Percentiles rank a stretch among this genome's conserved stretches.
phyloP scores from a whole-genome alignment of 2,797 vertebrate species.

The Odontamblyopus lacepedii region DNA sequence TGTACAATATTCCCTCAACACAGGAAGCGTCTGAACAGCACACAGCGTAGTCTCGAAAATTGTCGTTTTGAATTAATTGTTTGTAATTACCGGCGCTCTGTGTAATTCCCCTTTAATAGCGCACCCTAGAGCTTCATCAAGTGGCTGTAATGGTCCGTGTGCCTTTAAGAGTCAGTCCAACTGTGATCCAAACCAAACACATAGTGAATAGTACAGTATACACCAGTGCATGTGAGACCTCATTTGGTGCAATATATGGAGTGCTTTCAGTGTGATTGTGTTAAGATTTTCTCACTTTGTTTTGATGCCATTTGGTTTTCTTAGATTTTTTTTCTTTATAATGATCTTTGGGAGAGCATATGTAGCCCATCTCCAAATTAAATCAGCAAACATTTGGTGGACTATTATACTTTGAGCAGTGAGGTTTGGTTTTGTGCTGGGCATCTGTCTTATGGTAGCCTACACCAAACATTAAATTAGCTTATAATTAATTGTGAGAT shows the following conservation, averaged over 20 bases:
- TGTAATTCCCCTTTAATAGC: constrained; percentile 37
- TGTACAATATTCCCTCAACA: background rate
- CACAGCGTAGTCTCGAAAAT: constrained; percentile 14
- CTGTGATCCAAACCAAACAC: constrained; percentile 47
- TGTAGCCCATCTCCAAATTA: constrained; percentile 30
- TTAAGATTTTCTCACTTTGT: constrained; percentile 26
- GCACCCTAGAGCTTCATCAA: constrained; percentile 17
- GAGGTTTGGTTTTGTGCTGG: constrained; percentile 15
- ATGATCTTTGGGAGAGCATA: constrained; percentile 29
- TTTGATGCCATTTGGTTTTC: constrained; percentile 29
- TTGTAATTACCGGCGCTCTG: constrained; percentile 25
- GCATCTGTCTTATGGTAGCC: constrained; percentile 23
- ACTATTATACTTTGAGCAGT: constrained; percentile 22
- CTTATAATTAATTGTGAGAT: no score
- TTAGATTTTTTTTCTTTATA: constrained; percentile 25
- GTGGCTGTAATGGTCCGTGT: constrained; percentile 35
- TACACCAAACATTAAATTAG: no score
- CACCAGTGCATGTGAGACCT: constrained; percentile 22
- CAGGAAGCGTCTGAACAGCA: constrained; percentile 2
- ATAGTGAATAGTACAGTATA: constrained; percentile 19
- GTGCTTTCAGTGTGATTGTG: constrained; percentile 3
- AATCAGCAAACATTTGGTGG: constrained; percentile 25
- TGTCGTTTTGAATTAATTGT: constrained; percentile 16
- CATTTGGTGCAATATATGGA: constrained; percentile 36
- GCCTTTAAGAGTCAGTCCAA: constrained; percentile 33